Base-by-base conservation (phyloP, 2,888 invertebrate genomes). In the Seladonia tumulorum region DNA sequence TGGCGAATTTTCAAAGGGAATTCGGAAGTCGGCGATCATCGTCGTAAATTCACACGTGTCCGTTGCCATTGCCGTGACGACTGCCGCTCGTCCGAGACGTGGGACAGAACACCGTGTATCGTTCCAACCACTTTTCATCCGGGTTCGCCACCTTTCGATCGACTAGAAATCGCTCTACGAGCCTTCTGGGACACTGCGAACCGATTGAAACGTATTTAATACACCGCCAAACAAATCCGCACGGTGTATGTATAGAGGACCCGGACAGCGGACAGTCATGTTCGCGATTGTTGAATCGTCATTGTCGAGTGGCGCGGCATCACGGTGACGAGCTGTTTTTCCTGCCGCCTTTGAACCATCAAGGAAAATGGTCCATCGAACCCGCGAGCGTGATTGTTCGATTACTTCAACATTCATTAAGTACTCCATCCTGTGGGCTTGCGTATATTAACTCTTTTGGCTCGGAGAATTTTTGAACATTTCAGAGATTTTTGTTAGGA, bases 11-110 rank as follows among this genome's bases (percentile, higher is more conserved):
- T 22, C 79, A 89, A 79, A 72, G 71, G 70, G 71, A 81, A 76
- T 71, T 75, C 74, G 70, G 63, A 74, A 75, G 83, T 83, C 66
- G 68, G 76, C 79, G 57, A 29, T 86, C 73, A 87, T 82, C 71
- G 81, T 83, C 86, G 80, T 87, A 87, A 86, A 87, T 87, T 78
- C 81, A 77, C 71, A n/a, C 12, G 8, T 18, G 72, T 14, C 70
- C 53, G 45, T 45, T 63, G n/a, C 49, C 49, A 18, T 49, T 18
- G 1, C 39, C 72, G 70, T 25, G 47, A 53, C 76, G 47, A 68
- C 74, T 16, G 18, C 5, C 53, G 42, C 35, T 35, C 18, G 35
- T 49, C 25, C 57, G 57, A 14, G 25, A 70, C 81, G 57, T 14
- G 29, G 81, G 57, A 76, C 35, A 45, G 70, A 72, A 39, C 25